Evolutionary conservation across 1,140 invertebrate genomes (phyloP), one percentile per base, ranked within the genome.

Genomic region (Pseudomyrmex concolor): DNA sequence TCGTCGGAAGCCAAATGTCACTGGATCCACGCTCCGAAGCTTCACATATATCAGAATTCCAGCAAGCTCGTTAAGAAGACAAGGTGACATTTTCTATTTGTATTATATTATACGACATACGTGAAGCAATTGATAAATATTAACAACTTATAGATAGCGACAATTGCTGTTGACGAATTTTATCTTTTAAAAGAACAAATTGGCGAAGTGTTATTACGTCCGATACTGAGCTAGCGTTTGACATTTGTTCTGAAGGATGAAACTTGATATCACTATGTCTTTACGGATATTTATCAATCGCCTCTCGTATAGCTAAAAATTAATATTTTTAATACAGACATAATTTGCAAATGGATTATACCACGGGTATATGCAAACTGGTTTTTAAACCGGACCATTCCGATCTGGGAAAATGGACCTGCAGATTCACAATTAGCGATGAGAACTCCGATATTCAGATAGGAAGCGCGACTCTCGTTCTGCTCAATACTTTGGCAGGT

Each of bases 371-470:
- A 64, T 94, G 94, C 45, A 92, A 89, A n/a, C 55, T 94, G 15
- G 88, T 92, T 84, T 94, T 94, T 64, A 92, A 91, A 71, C 92
- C 93, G 2, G 89, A 91, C 73, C 83, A 87, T 43, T 70, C 81
- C 7, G 94, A 94, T 89, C 83, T 94, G n/a, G 94, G 94, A n/a
- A 70, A 90, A 19, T 94, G 94, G 94, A 90, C 81, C 10, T 94
- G 94, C 54, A 92, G 73, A 84, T 94, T 94, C 63, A 88, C 89
- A 0, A 8, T 92, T 9, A 22, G 72, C 0, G 86, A 64, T 48
- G 76, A 87, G 45, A 80, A 90, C 4, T 62, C 84, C 1, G 76
- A 90, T 2, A 81, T 87, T 10, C 90, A 92, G 15, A 57, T 94
- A 22, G 92, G 92, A 78, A 91, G 86, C 62, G 91, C 92, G 3